A percentile compares a stretch with the other conserved stretches of the same genome.
These are phyloP conservation scores for Nephrotoma flavescens DNA, from an alignment of 2,888 invertebrate species.

Conservation along the genomic window DNA sequence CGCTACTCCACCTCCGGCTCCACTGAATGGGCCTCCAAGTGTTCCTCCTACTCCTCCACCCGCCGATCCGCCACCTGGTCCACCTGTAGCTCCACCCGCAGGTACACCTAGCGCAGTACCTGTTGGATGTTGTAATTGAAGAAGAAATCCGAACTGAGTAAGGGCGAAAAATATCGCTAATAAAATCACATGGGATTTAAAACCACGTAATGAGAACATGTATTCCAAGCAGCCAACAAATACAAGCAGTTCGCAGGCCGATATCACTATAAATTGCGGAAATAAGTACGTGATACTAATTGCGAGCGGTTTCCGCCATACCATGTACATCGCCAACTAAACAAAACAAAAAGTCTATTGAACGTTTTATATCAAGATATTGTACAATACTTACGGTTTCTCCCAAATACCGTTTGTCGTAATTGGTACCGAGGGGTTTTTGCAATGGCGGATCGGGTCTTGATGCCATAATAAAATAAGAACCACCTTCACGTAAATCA, in stretches of 20 bases:
- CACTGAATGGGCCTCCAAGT: too few relatives aligned
- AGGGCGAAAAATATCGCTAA: neutral
- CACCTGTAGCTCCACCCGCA: too few relatives aligned
- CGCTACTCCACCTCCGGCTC: too few relatives aligned
- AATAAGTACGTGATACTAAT: neutral
- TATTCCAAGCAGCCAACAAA: neutral
- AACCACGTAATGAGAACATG: neutral
- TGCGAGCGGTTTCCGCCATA: neutral
- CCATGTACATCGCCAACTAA: neutral
- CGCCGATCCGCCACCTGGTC: too few relatives aligned
- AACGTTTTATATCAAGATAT: too few relatives aligned
- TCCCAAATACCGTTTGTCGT: neutral
- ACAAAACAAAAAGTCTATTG: neutral
- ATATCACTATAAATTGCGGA: neutral
- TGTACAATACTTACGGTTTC: neutral
- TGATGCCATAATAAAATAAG: neutral
- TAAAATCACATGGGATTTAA: neutral
- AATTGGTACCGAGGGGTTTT: too few relatives aligned
- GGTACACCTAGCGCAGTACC: neutral
- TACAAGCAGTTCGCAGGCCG: neutral
- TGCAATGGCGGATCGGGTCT: neutral
- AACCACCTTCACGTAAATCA: neutral
- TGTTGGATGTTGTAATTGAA: neutral
- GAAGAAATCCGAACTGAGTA: neutral
- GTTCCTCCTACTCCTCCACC: too few relatives aligned